Evolutionary conservation across 2,797 vertebrate genomes (phyloP), one percentile per base, ranked within the genome.

Genomic region (Prunella strophiata): DNA sequence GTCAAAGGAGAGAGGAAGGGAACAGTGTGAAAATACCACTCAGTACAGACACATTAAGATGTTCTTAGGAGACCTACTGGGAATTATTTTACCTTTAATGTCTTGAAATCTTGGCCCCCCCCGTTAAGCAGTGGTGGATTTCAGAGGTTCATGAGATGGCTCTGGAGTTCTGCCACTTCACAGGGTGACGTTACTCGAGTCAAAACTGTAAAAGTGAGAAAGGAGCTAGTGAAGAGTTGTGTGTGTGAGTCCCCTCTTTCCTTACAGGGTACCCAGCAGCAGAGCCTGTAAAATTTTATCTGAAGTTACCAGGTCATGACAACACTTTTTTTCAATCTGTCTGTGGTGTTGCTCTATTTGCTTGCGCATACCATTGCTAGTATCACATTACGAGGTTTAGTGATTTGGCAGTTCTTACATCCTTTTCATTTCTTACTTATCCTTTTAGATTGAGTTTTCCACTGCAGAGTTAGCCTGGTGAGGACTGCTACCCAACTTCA

Each of bases 1-100:
- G 54, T 87, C 92, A 86, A 86, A 87, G 80, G 55, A 89, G 77
- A 85, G 85, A 90, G 80, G 63, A 90, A 86, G n/a, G 47, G 42
- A 95, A 76, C 1, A 2, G 59, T 71, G 74, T 86, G 86, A 91
- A 96, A 95, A 70, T 54, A 54, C n/a, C 0, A 0, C 57, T 91
- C 5, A 1, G 40, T 88, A 89, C 59, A 76, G 63, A 40, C 47
- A 62, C 40, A 15, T 80, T 57, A 67, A 70, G 74, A 90, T 36
- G 30, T 83, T 80, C 84, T 66, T 81, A 89, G 58, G 21, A 88
- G 23, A 82, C 54, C 57, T 85, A 45, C 47, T 85, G 78, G 78
- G 81, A 82, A 57, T 84, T 67, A 65, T 79, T 93, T 90, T 83
- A 63, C 55, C 51, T 82, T 73, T 92, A 91, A 29, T 66, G 19